Evolutionary conservation across 2,797 vertebrate genomes (phyloP).

Genomic region (Neomorphus geoffroyi): DNA sequence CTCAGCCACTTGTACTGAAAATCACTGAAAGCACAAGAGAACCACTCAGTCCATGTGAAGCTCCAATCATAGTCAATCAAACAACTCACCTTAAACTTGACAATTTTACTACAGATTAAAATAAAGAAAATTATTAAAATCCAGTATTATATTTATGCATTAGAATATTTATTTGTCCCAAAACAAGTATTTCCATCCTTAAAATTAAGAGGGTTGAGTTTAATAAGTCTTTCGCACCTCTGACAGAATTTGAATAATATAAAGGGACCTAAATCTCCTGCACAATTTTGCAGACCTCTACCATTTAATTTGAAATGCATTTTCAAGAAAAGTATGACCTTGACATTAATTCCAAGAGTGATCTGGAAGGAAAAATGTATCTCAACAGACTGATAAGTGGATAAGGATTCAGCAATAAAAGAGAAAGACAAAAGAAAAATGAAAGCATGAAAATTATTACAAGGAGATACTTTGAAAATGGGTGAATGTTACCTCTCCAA

Average conservation of each 20-base stretch:
- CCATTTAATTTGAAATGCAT: neutral
- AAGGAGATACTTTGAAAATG: neutral
- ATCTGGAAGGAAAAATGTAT: neutral
- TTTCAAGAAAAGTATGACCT: neutral
- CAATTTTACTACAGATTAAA: neutral
- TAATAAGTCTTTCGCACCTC: neutral
- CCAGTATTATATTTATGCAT: neutral
- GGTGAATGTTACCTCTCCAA: neutral
- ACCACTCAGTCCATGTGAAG: neutral
- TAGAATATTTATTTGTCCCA: neutral
- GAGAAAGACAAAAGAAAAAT: neutral
- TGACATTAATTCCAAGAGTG: neutral
- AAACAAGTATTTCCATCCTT: neutral
- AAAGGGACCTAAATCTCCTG: neutral
- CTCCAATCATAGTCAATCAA: neutral
- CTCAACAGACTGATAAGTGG: neutral
- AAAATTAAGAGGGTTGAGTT: neutral
- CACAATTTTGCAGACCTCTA: neutral
- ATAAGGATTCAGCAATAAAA: neutral
- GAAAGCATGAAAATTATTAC: too few relatives aligned
- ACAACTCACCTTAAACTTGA: neutral
- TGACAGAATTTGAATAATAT: neutral
- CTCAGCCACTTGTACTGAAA: neutral
- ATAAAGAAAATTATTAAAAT: neutral
- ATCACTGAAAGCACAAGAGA: neutral